Conservation (phyloP, 2,888 invertebrate genomes). For the Chydorus sphaericus region DNA sequence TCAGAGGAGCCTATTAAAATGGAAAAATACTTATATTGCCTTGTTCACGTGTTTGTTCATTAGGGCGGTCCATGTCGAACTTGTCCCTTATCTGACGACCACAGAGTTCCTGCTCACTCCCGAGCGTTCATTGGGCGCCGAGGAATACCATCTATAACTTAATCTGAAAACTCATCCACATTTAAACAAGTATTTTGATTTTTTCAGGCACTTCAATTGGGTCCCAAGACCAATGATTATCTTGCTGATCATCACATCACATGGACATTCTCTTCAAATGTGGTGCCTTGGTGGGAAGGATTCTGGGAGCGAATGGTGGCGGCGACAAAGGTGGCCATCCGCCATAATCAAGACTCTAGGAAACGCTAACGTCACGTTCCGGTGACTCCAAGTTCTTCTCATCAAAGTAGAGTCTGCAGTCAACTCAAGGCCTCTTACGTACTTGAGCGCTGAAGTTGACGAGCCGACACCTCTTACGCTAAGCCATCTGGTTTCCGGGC, state of each 20-base stretch:
- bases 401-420: constrained; percentile 10
- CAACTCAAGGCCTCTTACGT: constrained; percentile 11
- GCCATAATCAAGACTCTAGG: constrained; percentile 12
- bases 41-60: constrained; percentile 1
- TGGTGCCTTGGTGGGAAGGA: constrained; percentile 11
- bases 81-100: constrained; percentile 3
- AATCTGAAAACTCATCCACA: constrained; percentile 5
- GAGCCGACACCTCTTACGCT: constrained; percentile 1
- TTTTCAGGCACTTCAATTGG: not conserved
- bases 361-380: not conserved
- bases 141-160: constrained; percentile 10
- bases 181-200: not conserved
- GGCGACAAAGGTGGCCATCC: constrained; percentile 9
- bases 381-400: constrained; percentile 8
- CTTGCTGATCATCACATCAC: not conserved
- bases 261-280: constrained; percentile 10
- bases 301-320: constrained; percentile 9
- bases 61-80: constrained; percentile 11
- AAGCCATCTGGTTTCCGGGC: constrained; percentile 9
- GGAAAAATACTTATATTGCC: constrained; percentile 5
- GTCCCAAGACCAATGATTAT: not conserved
- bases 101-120: not conserved
- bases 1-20: no score
- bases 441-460: constrained; percentile 5
- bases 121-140: not conserved